Conservation (phyloP, 2,888 invertebrate genomes). For the Quadroppia sp. region DNA sequence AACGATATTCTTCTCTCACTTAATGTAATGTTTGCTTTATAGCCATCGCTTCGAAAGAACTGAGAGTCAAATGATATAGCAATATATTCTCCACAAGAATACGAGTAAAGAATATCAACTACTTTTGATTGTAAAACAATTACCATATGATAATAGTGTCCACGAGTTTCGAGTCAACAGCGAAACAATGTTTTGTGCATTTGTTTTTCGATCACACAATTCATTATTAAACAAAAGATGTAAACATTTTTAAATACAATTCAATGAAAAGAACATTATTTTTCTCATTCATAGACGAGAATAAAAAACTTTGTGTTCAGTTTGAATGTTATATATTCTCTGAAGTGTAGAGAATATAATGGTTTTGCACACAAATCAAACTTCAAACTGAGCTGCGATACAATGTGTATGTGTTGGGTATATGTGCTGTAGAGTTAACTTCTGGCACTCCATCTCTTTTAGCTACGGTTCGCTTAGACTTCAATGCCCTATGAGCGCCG, state of each 20-base stretch:
- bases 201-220: neutral
- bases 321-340: neutral
- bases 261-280: neutral
- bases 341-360: neutral
- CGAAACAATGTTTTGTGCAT: neutral
- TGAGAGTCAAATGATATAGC: neutral
- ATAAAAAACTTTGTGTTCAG: neutral
- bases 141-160: neutral
- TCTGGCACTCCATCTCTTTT: constrained; percentile 8
- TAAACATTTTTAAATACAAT: neutral
- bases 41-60: neutral
- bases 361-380: constrained; percentile 2
- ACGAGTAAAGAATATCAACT: neutral
- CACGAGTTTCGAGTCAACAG: neutral
- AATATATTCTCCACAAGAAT: neutral
- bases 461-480: constrained; percentile 3
- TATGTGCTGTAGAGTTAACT: neutral
- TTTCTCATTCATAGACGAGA: neutral
- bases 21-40: neutral
- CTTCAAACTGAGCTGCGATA: neutral
- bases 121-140: neutral
- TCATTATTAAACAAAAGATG: neutral
- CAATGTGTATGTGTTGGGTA: neutral
- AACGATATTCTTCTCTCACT: neutral
- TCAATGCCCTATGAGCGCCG: neutral